phyloP scores from a whole-genome alignment of 2,888 invertebrate genomes.

The Ophion ellenae region DNA sequence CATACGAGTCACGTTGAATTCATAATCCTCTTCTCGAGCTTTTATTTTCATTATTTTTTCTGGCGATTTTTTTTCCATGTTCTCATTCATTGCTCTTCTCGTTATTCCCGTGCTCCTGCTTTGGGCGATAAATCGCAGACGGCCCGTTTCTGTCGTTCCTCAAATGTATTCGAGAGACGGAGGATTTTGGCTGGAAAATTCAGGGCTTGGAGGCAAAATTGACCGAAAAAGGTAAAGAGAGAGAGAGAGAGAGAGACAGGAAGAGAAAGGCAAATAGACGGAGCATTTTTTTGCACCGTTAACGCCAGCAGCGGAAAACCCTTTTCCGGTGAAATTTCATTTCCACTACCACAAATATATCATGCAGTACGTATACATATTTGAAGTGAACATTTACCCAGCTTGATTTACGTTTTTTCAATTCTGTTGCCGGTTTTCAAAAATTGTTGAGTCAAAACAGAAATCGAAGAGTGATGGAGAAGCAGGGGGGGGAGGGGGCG shows the following conservation, averaged over 20 bases:
- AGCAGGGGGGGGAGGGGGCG: neutral
- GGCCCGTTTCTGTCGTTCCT: conserved; percentile 59
- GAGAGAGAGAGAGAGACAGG: neutral
- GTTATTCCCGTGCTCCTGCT: conserved; percentile 26
- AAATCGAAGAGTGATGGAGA: neutral
- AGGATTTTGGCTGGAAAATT: conserved; percentile 28
- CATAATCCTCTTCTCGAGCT: no score
- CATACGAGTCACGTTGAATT: neutral
- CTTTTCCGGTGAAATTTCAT: conserved; percentile 2
- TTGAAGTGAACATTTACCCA: neutral
- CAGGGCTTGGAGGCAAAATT: neutral
- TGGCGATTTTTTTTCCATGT: conserved; percentile 5
- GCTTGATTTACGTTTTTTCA: no score
- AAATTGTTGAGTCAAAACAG: no score
- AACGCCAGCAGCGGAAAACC: neutral
- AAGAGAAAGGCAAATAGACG: neutral
- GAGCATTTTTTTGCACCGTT: conserved; percentile 21
- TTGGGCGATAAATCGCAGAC: conserved; percentile 52
- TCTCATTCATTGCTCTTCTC: neutral
- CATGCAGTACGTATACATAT: neutral
- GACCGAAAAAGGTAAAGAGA: no score
- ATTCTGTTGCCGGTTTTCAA: no score
- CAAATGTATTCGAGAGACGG: conserved; percentile 51
- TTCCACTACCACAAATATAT: neutral
- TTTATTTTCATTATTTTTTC: conserved; percentile 24